A percentile compares a stretch with the other conserved stretches of the same genome.
Evolutionary conservation across 1,140 invertebrate species (phyloP).

Genomic region (Saccostrea cuccullata): DNA sequence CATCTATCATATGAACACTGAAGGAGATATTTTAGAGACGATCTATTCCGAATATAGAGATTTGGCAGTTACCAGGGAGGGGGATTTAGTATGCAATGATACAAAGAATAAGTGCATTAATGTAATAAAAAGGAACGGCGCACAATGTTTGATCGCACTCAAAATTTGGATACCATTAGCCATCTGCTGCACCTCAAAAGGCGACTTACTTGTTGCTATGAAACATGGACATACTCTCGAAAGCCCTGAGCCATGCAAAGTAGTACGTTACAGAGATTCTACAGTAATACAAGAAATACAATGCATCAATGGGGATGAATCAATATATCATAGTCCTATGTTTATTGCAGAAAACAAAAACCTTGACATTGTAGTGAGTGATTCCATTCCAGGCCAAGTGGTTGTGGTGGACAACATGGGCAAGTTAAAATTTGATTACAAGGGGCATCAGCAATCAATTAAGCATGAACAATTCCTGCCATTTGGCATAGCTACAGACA

Average conservation of each 20-base stretch:
- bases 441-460: neutral
- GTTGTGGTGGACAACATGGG: neutral
- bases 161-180: neutral
- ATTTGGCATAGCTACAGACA: neutral
- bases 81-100: neutral
- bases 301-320: neutral
- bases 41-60: neutral
- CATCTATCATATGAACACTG: neutral
- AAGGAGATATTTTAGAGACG: neutral
- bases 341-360: neutral
- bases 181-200: neutral
- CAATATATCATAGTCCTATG: neutral
- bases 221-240: neutral
- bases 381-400: neutral
- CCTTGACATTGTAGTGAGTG: slow-evolving; percentile 15
- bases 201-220: neutral
- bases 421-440: no score
- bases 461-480: neutral
- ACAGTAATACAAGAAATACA: neutral
- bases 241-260: neutral
- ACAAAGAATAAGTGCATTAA: neutral
- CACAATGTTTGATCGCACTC: no score
- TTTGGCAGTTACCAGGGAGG: neutral
- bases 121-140: no score
- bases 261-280: neutral